Conservation (phyloP, 2,888 invertebrate genomes). For the Synergus japonicus region DNA sequence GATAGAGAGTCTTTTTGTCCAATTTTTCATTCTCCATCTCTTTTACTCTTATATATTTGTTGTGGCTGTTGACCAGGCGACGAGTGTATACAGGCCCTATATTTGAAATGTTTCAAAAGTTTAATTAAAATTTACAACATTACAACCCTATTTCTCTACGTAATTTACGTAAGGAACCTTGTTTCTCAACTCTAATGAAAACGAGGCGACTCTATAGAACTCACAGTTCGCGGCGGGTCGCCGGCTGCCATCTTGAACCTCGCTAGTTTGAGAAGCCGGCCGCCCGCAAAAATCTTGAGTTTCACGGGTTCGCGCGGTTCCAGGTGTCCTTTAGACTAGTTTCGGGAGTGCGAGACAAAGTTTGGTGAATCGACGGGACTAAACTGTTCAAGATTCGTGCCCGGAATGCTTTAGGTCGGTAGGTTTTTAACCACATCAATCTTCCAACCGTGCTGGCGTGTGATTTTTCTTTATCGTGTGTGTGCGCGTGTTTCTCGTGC, state of each 20-base stretch:
- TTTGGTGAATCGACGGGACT: conserved; percentile 61
- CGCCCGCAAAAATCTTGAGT: conserved; percentile 73
- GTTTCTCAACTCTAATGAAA: no score
- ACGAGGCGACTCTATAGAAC: conserved; percentile 4
- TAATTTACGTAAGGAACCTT: no score
- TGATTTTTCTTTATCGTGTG: conserved; percentile 69
- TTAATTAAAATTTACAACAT: no score
- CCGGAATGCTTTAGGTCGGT: conserved; percentile 86
- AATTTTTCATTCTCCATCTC: no score
- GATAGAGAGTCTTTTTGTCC: no score
- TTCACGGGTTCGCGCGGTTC: conserved; percentile 70
- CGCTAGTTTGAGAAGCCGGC: conserved; percentile 87
- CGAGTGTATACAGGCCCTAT: no score
- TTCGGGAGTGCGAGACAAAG: conserved; percentile 61
- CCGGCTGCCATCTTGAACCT: conserved; percentile 90
- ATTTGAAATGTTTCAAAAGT: no score
- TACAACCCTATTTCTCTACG: no score
- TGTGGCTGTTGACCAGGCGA: no score
- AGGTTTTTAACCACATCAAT: conserved; percentile 58
- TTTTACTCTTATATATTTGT: no score
- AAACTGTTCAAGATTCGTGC: conserved; percentile 79
- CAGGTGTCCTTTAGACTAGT: conserved; percentile 63
- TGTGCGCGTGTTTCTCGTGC: conserved; percentile 63
- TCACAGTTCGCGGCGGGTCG: conserved; percentile 80
- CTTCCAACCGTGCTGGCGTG: conserved; percentile 64